Evolutionary conservation across 2,113 vertebrate genomes (phyloP).

Genomic region (Apteryx owenii): DNA sequence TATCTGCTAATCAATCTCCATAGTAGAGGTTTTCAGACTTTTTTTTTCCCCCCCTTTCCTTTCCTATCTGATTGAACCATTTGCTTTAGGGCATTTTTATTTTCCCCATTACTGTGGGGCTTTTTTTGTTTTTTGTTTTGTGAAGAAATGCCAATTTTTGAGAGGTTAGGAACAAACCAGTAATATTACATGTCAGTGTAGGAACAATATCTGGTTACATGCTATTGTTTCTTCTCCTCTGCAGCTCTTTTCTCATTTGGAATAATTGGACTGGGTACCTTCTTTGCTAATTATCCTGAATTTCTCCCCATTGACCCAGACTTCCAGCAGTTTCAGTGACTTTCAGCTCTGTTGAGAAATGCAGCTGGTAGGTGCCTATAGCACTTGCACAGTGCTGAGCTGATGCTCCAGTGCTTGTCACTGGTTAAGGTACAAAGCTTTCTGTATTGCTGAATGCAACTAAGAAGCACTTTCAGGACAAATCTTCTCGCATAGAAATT

Average conservation of each 20-base stretch:
- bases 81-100: neutral
- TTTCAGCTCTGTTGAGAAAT: neutral
- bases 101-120: neutral
- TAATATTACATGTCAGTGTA: neutral
- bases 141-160: neutral
- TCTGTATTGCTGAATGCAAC: neutral
- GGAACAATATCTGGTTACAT: rapidly evolving
- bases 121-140: neutral
- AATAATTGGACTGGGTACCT: neutral
- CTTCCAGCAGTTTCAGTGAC: neutral
- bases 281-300: neutral
- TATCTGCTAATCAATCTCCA: neutral
- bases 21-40: neutral
- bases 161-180: neutral
- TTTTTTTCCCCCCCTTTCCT: neutral
- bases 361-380: neutral
- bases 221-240: neutral
- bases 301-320: neutral
- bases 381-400: neutral
- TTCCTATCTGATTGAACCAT: neutral
- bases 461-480: neutral
- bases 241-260: neutral
- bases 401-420: neutral
- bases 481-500: neutral
- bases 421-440: neutral